Base-by-base conservation (phyloP, 2,797 vertebrate species). In the Podarcis lilfordi region DNA sequence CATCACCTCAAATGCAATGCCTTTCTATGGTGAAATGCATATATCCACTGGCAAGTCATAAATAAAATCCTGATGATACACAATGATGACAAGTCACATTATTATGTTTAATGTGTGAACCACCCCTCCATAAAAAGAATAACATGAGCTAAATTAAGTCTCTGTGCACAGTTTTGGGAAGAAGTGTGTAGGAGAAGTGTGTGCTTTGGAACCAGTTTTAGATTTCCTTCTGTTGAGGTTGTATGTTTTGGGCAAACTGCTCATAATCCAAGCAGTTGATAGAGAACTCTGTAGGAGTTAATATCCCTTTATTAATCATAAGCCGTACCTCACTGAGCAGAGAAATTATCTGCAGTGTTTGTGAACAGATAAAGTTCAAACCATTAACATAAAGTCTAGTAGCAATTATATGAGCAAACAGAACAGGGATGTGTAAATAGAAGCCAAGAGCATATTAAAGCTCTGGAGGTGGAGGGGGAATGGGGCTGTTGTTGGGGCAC, bases 371-470 rank as follows among this genome's bases (percentile, higher is more conserved):
- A 80, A 80, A 55, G 81, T 90, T 84, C 81, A 75, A 84, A 37
- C 32, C 37, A 84, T 87, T 87, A 84, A 19, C 85, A 90, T 23
- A 74, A 71, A 37, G 85, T 66, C 89, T 74, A 86, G 74, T 64
- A 72, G 75, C 89, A 90, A 90, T 90, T 90, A 87, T 74, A 71
- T 64, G 85, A 87, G 55, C 85, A 90, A 90, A 87, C 85, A 87
- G 81, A 87, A 84, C 40, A 82, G n/a, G 59, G 68, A 80, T 80
- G 55, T 87, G 80, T 90, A 90, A 90, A 90, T 79, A 90, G 59
- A 84, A 84, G 50, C 69, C 81, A 80, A 80, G 68, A 87, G 59
- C 64, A 80, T 84, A 72, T 66, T 84, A n/a, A 35, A 74, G 25
- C 8, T 25, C 66, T 25, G 29, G 37, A 50, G 45, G 75, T 32